These are phyloP conservation scores for Syngnathus rostellatus DNA, from an alignment of 2,797 vertebrate species.

Conservation along the genomic window DNA sequence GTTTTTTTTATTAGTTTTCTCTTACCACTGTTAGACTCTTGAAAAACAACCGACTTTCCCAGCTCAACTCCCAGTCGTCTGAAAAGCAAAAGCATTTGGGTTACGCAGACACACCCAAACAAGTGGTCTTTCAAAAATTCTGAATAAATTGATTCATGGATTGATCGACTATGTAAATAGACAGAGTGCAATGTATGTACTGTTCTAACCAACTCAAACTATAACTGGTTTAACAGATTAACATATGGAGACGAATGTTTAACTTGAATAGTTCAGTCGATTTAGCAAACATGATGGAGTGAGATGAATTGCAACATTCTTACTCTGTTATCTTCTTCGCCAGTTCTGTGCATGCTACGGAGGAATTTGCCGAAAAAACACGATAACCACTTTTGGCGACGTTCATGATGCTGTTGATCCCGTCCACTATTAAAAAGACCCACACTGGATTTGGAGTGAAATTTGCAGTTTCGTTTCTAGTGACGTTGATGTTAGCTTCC, in stretches of 20 bases:
- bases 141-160: not conserved
- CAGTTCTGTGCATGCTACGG: slow-evolving; percentile 87
- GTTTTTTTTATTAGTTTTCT: not conserved
- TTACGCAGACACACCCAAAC: not conserved
- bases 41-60: slow-evolving; percentile 94
- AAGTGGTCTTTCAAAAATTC: not conserved
- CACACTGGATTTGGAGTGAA: not conserved
- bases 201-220: not conserved
- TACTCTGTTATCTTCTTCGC: slow-evolving; percentile 97
- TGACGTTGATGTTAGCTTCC: slow-evolving; percentile 20
- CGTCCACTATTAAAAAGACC: not conserved
- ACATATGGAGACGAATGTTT: not conserved
- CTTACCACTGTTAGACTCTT: slow-evolving; percentile 93
- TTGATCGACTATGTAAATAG: not conserved
- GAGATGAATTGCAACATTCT: slow-evolving; percentile 11
- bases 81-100: slow-evolving; percentile 11
- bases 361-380: slow-evolving; percentile 93
- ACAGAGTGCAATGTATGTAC: not conserved
- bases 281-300: not conserved
- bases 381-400: slow-evolving; percentile 89
- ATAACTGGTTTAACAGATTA: too few relatives aligned
- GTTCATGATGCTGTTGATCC: slow-evolving; percentile 73
- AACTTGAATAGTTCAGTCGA: not conserved
- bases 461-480: slow-evolving; percentile 4
- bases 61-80: slow-evolving; percentile 92